phyloP scores from a whole-genome alignment of 1,140 invertebrate genomes.

The Micrasema longulum region DNA sequence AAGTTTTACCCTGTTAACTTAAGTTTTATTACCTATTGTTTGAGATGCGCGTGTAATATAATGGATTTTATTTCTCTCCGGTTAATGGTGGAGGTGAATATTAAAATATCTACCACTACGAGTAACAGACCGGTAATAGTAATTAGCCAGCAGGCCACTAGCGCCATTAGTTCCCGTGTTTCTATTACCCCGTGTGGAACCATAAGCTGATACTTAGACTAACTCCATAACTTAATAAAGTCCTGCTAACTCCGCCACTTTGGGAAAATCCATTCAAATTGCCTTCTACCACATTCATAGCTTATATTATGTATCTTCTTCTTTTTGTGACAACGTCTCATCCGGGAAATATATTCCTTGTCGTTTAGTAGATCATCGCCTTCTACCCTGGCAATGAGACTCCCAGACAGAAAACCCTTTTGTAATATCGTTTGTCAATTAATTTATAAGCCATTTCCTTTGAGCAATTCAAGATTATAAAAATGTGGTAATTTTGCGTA shows the following conservation, averaged over 20 bases:
- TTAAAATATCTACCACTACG: neutral
- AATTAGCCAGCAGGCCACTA: constrained; percentile 7
- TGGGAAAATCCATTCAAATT: constrained; percentile 12
- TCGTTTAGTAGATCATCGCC: too few species aligned
- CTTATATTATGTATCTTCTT: too few species aligned
- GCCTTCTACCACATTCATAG: constrained; percentile 8
- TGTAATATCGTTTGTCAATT: too few species aligned
- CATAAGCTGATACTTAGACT: neutral
- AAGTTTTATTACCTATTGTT: constrained; percentile 1
- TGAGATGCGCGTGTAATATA: too few species aligned
- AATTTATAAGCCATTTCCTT: too few species aligned
- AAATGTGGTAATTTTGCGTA: too few species aligned
- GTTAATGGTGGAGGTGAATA: neutral
- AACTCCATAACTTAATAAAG: constrained; percentile 29
- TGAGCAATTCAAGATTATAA: too few species aligned
- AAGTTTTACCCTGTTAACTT: neutral
- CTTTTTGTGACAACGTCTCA: too few species aligned
- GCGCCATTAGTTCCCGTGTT: constrained; percentile 5
- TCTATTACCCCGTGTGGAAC: constrained; percentile 14
- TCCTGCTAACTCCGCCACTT: neutral
- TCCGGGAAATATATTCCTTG: too few species aligned
- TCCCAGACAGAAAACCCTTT: too few species aligned
- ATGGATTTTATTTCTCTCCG: neutral
- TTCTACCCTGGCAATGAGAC: too few species aligned
- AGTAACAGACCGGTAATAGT: neutral